Evolutionary conservation across 2,888 invertebrate genomes (phyloP), one percentile per base, ranked within the genome.

Genomic region (Apamea epomidion): DNA sequence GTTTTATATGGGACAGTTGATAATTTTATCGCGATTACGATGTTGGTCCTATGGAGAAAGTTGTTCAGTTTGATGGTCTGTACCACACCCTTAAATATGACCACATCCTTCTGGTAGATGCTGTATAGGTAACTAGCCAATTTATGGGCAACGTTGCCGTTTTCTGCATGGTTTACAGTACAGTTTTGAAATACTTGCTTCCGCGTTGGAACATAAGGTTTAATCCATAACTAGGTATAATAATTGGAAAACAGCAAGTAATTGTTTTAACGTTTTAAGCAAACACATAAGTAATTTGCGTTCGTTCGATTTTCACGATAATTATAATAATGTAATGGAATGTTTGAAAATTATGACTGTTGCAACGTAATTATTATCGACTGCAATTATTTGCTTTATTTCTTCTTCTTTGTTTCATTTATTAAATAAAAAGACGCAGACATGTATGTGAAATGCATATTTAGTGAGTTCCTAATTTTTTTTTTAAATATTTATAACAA

Each of bases 331-430:
- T 37, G 18, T 21, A 72, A 10, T 45, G 25, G 21, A 69, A 42
- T 70, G 3, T 68, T 58, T 70, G 0, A 62, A 71, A 72, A 73
- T 80, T 80, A 83, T 86, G 4, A 74, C 58, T 62, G 62, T 75
- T 67, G 21, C 37, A 71, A 54, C 45, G 21, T 37, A n/a, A 72
- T 70, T 67, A n/a, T 62, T 42, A 71, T 67, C 12, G 2, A 71
- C n/a, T 71, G 51, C 51, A 60, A 64, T 37, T 60, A 78, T 77
- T 77, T 48, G 3, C 42, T 70, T 70, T 12, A 45, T 5, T 32
- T 32, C n/a, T n/a, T n/a, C n/a, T n/a, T n/a, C n/a, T n/a, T n/a
- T n/a, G n/a, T n/a, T n/a, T n/a, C n/a, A n/a, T n/a, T n/a, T 0
- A 45, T 54, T 64, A 32, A 81, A 45, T 25, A 16, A 1, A 42